A percentile compares a stretch with the other conserved stretches of the same genome.
These are phyloP conservation scores for Flexamia atlantica DNA, from an alignment of 2,888 invertebrate species.

Conservation along the genomic window DNA sequence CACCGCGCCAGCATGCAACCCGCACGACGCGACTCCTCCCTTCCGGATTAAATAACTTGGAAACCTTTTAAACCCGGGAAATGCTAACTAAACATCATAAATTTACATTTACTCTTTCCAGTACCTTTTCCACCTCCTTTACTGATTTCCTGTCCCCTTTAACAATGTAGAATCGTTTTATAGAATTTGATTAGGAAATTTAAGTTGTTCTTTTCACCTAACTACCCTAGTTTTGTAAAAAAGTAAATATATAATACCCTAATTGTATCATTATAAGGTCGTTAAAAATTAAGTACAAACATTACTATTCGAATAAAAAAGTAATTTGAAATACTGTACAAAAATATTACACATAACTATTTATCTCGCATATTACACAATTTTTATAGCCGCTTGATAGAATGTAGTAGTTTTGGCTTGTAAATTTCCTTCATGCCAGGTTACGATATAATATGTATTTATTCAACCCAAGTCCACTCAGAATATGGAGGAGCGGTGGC, in stretches of 20 bases:
- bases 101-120: slow-evolving; percentile 51
- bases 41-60: slow-evolving; percentile 58
- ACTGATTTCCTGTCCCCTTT: background rate
- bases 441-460: slow-evolving; percentile 19
- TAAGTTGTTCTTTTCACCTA: too few relatives aligned
- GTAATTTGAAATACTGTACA: too few relatives aligned
- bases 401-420: background rate
- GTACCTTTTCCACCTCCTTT: slow-evolving; percentile 45
- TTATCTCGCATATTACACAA: too few relatives aligned
- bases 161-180: background rate
- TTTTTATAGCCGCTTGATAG: background rate
- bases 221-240: too few relatives aligned
- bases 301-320: too few relatives aligned
- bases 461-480: slow-evolving; percentile 21
- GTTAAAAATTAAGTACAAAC: too few relatives aligned
- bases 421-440: background rate
- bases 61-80: slow-evolving; percentile 56
- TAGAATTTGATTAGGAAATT: too few relatives aligned
- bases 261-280: too few relatives aligned
- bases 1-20: slow-evolving; percentile 48
- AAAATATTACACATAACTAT: too few relatives aligned
- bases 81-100: slow-evolving; percentile 59
- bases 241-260: too few relatives aligned
- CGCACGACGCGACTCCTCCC: slow-evolving; percentile 34
- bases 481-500: slow-evolving; percentile 6